Conservation (phyloP, 2,113 vertebrate species). For the Setophaga coronata region DNA sequence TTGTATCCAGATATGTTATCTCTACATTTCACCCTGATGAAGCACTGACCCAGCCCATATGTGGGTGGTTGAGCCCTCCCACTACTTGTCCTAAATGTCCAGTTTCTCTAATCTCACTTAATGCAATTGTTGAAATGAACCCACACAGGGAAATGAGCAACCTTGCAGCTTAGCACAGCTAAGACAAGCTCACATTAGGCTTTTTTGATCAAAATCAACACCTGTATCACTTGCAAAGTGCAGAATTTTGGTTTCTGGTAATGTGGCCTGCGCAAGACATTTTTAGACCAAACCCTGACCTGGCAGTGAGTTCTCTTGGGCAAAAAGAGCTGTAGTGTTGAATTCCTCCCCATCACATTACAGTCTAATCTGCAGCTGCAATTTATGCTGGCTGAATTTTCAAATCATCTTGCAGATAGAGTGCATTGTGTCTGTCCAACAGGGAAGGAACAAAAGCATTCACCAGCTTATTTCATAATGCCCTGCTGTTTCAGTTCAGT, state of each 20-base stretch:
- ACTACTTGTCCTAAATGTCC: neutral
- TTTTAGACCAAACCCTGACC: neutral
- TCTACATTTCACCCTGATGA: neutral
- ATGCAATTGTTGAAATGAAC: constrained; percentile 15
- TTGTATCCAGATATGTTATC: neutral
- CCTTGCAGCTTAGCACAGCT: neutral
- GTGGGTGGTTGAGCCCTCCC: neutral
- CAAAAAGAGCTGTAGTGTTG: neutral
- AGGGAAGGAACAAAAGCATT: neutral
- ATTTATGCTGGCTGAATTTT: neutral
- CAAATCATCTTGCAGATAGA: neutral
- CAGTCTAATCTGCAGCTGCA: neutral
- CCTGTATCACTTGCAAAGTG: neutral
- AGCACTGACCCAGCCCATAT: neutral
- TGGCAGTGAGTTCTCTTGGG: neutral
- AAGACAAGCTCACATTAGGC: neutral
- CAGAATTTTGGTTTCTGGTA: neutral
- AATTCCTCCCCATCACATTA: constrained; percentile 10
- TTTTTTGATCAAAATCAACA: neutral
- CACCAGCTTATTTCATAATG: neutral
- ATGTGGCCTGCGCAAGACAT: neutral
- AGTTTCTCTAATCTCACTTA: constrained; percentile 12
- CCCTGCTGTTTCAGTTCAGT: neutral
- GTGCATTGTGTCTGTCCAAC: rapidly evolving
- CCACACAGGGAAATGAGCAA: neutral